Conservation (phyloP, 2,113 vertebrate genomes). For the Aphelocoma coerulescens region DNA sequence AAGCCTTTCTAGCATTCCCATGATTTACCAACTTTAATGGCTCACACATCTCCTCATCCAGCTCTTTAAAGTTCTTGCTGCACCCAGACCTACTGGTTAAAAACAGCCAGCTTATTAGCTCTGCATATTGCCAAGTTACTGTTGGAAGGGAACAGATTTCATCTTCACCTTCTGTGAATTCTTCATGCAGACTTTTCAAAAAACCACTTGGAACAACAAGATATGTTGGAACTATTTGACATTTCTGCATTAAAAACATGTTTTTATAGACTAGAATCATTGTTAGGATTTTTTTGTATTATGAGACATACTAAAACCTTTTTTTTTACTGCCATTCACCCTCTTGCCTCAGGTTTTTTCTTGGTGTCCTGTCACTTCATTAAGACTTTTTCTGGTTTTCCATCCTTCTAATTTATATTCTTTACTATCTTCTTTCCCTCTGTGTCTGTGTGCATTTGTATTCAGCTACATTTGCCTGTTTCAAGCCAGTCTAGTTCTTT, state of each 20-base stretch:
- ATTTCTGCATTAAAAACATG: constrained; percentile 39
- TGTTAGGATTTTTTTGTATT: not conserved
- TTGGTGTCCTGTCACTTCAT: not conserved
- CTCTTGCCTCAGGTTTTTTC: not conserved
- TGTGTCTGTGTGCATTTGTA: not conserved
- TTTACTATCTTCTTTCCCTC: not conserved
- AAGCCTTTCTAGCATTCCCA: not conserved
- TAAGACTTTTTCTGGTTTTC: not conserved
- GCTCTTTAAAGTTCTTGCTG: constrained; percentile 27
- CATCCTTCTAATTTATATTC: constrained; percentile 25
- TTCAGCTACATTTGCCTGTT: constrained; percentile 9
- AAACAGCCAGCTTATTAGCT: constrained; percentile 48
- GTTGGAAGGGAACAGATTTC: constrained; percentile 52
- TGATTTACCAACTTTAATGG: constrained; percentile 39
- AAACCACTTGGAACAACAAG: not conserved
- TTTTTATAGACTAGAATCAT: not conserved
- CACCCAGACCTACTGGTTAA: constrained; percentile 38
- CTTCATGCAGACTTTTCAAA: constrained; percentile 5
- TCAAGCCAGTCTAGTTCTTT: not conserved
- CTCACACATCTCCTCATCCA: constrained; percentile 16
- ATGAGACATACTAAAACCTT: not conserved
- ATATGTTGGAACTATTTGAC: constrained; percentile 24
- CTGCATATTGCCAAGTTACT: constrained; percentile 28
- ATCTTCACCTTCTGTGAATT: constrained; percentile 20
- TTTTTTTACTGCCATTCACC: not conserved